Evolutionary conservation across 1,140 invertebrate species (phyloP), one percentile per base, ranked within the genome.

Genomic region (Panulirus ornatus): DNA sequence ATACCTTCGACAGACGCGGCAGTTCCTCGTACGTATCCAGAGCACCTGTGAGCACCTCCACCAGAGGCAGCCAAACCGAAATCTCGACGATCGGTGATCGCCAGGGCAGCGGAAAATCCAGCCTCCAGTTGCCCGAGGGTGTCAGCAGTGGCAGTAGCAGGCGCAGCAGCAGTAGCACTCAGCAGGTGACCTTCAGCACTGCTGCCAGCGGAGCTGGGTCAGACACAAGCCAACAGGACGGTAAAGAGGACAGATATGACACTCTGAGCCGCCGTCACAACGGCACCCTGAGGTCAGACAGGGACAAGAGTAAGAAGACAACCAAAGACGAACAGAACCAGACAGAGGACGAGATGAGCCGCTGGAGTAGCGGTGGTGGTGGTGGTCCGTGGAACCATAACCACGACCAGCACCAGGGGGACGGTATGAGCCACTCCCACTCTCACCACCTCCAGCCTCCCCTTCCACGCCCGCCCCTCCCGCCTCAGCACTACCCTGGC

Each of bases 101-200:
- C 8, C 30, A 30, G 14, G 27, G 42, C 27, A 58, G 30, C 71
- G 76, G 40, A 16, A 51, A 22, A 38, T 63, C 51, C 38, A 34
- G 14, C 40, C 84, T 86, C 2, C 84, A 86, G 47, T 14, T 75
- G 8, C 84, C 84, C 8, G 84, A 86, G 6, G 84, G 70, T n/a
- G 51, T 38, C 8, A 76, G 84, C 71, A 86, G 84, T n/a, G 70
- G 42, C 27, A 86, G 84, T n/a, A 86, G 84, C 84, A 86, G 84
- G 30, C 84, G 73, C 70, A 86, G 84, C 51, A 86, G 84, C 71
- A 86, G 71, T 34, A 86, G 84, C 84, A 86, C 34, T 27, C 84
- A 86, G 71, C 84, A 86, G 71, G 84, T 86, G 11, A 58, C 71
- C 42, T 86, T 86, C 16, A 86, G 47, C 47, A 76, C 83, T n/a